phyloP scores from a whole-genome alignment of 2,797 vertebrate species.

The Scolopax bukidnonensis region DNA sequence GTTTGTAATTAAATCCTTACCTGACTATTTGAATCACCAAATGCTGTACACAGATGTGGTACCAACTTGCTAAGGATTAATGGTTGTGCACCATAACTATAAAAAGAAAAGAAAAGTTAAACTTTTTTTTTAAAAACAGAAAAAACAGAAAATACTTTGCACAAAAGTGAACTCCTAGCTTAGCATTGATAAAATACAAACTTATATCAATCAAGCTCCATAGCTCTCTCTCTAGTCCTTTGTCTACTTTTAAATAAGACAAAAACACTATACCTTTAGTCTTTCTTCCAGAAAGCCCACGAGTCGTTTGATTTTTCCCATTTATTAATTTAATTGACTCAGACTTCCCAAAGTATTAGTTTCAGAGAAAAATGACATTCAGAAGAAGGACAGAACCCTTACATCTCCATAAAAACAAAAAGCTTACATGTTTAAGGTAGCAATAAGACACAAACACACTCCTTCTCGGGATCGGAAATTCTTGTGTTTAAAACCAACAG shows the following conservation, averaged over 20 bases:
- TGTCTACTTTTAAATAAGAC: not conserved
- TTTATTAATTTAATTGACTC: not conserved
- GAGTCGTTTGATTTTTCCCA: not conserved
- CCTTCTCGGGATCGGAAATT: constrained; percentile 96
- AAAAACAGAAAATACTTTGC: not conserved
- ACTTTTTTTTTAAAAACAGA: not conserved
- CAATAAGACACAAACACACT: constrained; percentile 90
- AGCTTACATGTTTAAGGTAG: constrained; percentile 92
- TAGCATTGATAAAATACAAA: not conserved
- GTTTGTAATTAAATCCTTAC: constrained; percentile 74
- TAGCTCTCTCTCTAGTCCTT: not conserved
- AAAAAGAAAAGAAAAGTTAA: not conserved
- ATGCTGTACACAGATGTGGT: constrained; percentile 88
- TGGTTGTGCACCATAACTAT: constrained; percentile 86
- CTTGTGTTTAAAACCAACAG: constrained; percentile 95
- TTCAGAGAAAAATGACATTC: not conserved
- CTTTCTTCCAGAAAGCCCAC: not conserved
- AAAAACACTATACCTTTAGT: not conserved
- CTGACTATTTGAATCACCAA: constrained; percentile 95
- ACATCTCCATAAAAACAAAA: constrained; percentile 43
- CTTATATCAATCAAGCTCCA: not conserved
- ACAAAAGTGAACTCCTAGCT: not conserved
- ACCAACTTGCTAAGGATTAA: constrained; percentile 93
- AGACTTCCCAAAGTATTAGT: not conserved
- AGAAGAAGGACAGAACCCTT: not conserved